Base-by-base conservation (phyloP, 2,888 invertebrate species). In the Xestia rhomboidea region DNA sequence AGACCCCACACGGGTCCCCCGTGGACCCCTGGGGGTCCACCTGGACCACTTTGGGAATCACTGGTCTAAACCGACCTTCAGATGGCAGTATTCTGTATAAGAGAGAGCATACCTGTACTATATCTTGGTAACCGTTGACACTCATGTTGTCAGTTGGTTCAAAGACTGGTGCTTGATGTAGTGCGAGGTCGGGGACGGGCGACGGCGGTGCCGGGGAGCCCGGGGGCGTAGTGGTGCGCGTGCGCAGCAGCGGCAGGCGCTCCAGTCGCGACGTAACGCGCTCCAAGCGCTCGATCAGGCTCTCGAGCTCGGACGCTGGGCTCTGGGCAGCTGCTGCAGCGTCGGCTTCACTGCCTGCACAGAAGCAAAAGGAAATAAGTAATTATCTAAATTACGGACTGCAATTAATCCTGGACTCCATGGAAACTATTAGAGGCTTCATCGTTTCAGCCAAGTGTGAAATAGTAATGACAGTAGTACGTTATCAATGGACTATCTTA, bases 251-350 rank as follows among this genome's bases (percentile, higher is more conserved):
- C 64, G 94, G 95, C 86, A 97, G 94, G 69, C 97, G 97, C 95
- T 98, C 98, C 88, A 98, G 95, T 79, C 98, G 97, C 87, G 97
- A 97, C 21, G 98, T 98, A 81, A 98, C 98, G 87, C 97, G 97
- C 95, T 98, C 98, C 90, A 98, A 93, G 68, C 98, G 98, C 90
- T 97, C 97, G 87, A 98, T 97, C 91, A 98, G 95, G 83, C 97
- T 97, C 92, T 98, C 98, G 87, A 98, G 96, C 91, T 98, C 97
- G 75, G 95, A 96, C 60, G 97, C 96, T 81, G 97, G 96, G 84
- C 93, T 94, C 77, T 91, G 91, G 64, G 88, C 89, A 75, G 95
- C 94, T 80, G 95, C 94, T 88, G 95, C 92, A 71, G 95, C 91
- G 83, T 97, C 97, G 79, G 93, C 93, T 92, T 97, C 97, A 88